These are phyloP conservation scores for Cassiopea xamachana DNA, from an alignment of 30 jellyfish, hydroid and myxozoan species.

Conservation along the genomic window DNA sequence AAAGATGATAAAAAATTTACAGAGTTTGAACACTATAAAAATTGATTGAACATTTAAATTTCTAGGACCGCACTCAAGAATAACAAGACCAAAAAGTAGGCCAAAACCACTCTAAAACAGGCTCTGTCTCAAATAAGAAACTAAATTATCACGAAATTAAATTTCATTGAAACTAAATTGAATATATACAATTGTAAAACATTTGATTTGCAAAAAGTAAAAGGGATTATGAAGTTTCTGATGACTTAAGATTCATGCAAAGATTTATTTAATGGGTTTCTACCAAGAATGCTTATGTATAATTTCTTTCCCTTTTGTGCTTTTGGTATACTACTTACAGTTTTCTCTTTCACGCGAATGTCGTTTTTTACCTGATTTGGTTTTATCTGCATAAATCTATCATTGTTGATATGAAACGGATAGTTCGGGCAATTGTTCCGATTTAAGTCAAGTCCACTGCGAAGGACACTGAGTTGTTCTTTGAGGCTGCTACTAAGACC, in stretches of 20 bases:
- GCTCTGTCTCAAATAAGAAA: too few relatives aligned
- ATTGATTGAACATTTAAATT: too few relatives aligned
- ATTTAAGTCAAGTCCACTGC: slow-evolving; percentile 27
- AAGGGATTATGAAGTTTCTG: background rate
- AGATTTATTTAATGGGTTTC: slow-evolving; percentile 46
- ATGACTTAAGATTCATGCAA: background rate
- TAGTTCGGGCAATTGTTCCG: background rate
- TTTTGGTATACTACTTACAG: slow-evolving; percentile 52
- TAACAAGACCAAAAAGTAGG: too few relatives aligned
- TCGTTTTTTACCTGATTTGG: slow-evolving; percentile 9
- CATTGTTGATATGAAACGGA: slow-evolving; percentile 5
- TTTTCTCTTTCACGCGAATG: slow-evolving; percentile 24
- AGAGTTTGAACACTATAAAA: too few relatives aligned
- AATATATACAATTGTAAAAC: background rate
- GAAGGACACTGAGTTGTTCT: slow-evolving; percentile 34
- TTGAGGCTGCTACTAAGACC: slow-evolving; percentile 32
- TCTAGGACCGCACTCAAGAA: too few relatives aligned
- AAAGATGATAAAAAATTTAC: too few relatives aligned
- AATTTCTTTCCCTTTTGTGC: slow-evolving; percentile 28
- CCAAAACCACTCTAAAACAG: too few relatives aligned
- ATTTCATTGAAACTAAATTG: background rate
- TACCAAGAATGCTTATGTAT: slow-evolving; percentile 67
- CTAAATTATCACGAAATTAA: too few relatives aligned
- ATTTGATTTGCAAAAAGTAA: background rate
- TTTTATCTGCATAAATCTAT: slow-evolving; percentile 22